Evolutionary conservation across 2,888 invertebrate genomes (phyloP).

Genomic region (Lamellibrachia satsuma): DNA sequence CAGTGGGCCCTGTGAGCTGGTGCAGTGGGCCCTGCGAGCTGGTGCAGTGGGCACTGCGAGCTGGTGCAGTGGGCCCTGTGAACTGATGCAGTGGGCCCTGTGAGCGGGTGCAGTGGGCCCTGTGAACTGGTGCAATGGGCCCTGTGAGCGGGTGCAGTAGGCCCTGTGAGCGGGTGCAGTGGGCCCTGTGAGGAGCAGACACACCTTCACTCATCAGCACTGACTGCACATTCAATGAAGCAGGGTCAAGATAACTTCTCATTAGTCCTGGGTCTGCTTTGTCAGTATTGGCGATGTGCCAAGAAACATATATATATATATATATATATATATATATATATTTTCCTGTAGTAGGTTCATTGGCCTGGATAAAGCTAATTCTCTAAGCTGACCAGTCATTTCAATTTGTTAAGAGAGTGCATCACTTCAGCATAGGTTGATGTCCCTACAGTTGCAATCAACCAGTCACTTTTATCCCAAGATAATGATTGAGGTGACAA

Average conservation of each 20-base stretch:
- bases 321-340: too few species aligned
- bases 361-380: conserved; percentile 1
- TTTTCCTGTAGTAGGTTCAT: neutral
- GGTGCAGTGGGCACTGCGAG: too few species aligned
- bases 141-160: too few species aligned
- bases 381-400: neutral
- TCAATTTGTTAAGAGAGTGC: neutral
- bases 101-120: too few species aligned
- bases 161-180: neutral
- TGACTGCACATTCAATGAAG: neutral
- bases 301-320: too few species aligned
- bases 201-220: conserved; percentile 6
- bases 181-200: neutral
- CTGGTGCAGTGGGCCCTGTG: too few species aligned
- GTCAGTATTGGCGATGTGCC: neutral
- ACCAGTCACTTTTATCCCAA: neutral
- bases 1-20: too few species aligned
- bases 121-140: too few species aligned
- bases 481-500: neutral
- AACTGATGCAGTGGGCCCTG: too few species aligned
- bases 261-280: neutral
- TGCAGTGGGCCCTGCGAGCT: too few species aligned
- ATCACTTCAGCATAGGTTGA: neutral
- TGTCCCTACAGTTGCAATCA: neutral
- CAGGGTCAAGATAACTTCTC: neutral